Conservation (phyloP, 35 echinoderm and acorn worm species). For the Stichopus chloronotus region DNA sequence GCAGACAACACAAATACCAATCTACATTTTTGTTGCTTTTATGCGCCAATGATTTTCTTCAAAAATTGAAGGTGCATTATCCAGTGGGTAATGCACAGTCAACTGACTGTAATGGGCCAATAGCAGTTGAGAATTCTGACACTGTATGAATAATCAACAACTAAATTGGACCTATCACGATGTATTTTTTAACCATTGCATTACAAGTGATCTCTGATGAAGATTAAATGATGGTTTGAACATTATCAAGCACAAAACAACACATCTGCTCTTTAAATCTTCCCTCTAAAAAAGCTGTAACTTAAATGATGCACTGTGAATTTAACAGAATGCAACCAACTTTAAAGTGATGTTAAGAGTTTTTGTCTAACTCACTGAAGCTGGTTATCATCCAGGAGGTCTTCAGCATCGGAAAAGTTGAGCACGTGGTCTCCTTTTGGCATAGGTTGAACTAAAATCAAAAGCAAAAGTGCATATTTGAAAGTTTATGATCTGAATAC, state of each 20-base stretch:
- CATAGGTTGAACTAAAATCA: conserved; percentile 90
- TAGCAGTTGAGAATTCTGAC: no score
- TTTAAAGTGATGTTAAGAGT: no score
- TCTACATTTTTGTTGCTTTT: no score
- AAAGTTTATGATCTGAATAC: neutral
- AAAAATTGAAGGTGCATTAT: no score
- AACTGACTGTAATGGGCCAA: no score
- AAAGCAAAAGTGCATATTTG: neutral
- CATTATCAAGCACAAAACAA: no score
- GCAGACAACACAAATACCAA: no score
- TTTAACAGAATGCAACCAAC: neutral
- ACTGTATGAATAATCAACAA: neutral
- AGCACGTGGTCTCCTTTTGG: conserved; percentile 96
- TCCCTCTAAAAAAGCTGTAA: neutral
- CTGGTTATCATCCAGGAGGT: conserved; percentile 84
- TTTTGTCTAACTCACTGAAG: conserved; percentile 70
- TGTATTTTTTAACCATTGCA: neutral
- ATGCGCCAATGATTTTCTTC: no score
- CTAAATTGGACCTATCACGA: neutral
- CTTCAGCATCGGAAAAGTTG: conserved; percentile 98
- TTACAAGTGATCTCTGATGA: neutral
- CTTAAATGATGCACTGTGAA: neutral
- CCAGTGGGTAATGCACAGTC: no score
- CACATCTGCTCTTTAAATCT: no score
- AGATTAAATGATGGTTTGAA: no score